These are phyloP conservation scores for Argya squamiceps DNA, from an alignment of 2,797 vertebrate species.

Conservation along the genomic window DNA sequence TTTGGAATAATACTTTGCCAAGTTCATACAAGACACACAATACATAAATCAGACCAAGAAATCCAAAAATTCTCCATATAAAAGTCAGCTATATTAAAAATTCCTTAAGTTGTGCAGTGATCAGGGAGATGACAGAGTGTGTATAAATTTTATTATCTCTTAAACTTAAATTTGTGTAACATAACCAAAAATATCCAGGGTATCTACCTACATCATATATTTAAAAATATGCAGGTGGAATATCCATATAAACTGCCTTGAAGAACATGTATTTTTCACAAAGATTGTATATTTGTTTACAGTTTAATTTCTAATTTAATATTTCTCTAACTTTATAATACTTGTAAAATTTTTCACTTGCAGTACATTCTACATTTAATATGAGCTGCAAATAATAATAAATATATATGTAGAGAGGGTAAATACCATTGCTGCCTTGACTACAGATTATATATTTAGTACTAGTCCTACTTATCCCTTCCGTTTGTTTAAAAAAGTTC, in stretches of 20 bases:
- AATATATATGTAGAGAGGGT: not conserved
- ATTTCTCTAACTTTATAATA: not conserved
- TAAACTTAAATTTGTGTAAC: not conserved
- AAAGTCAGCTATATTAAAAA: not conserved
- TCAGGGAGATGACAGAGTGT: not conserved
- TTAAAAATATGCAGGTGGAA: not conserved
- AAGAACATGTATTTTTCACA: not conserved
- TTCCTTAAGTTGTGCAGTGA: not conserved
- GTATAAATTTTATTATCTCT: not conserved
- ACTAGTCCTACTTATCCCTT: not conserved
- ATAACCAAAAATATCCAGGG: not conserved
- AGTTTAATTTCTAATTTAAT: not conserved
- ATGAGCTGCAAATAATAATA: not conserved
- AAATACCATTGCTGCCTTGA: not conserved
- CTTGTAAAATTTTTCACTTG: not conserved
- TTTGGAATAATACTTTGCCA: not conserved
- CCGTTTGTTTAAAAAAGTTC: not conserved
- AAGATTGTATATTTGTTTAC: not conserved
- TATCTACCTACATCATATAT: not conserved
- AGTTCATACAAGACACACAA: not conserved
- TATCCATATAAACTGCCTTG: not conserved
- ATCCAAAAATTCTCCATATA: not conserved
- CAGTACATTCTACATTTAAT: not conserved
- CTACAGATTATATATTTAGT: not conserved
- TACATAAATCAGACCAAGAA: not conserved